A percentile compares a stretch with the other conserved stretches of the same genome.
phyloP scores from a whole-genome alignment of 53 echinoderm and acorn worm species.

The Hippasteria phrygiana region DNA sequence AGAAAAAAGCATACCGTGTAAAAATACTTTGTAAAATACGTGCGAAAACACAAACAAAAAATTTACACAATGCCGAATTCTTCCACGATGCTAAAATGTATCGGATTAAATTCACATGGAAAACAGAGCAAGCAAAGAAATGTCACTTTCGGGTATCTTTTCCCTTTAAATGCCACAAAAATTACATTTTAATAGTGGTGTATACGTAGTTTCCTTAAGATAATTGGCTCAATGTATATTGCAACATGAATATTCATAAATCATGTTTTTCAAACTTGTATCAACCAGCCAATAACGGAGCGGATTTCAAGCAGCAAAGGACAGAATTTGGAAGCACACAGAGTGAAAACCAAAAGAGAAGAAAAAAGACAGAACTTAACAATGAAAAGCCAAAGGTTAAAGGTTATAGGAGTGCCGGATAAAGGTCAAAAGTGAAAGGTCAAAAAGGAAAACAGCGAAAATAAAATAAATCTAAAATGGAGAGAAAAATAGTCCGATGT shows the following conservation, averaged over 20 bases:
- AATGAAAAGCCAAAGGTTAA: neutral
- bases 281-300: neutral
- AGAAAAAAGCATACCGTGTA: neutral
- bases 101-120: neutral
- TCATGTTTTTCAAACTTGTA: neutral
- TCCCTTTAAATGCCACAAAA: neutral
- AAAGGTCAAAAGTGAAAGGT: slow-evolving; percentile 34
- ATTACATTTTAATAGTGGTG: too few species aligned
- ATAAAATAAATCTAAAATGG: neutral
- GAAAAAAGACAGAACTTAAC: neutral
- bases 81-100: slow-evolving; percentile 3
- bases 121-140: neutral
- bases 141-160: neutral
- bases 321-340: neutral
- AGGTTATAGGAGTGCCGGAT: too few species aligned
- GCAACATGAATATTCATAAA: neutral
- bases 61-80: neutral
- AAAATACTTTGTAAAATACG: neutral
- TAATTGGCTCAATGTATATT: too few species aligned
- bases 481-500: neutral
- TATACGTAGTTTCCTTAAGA: too few species aligned
- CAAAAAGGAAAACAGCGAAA: neutral
- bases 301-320: neutral
- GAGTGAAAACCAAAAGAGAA: neutral
- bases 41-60: neutral